phyloP scores from a whole-genome alignment of 2,113 vertebrate species.

The Peromyscus leucopus region DNA sequence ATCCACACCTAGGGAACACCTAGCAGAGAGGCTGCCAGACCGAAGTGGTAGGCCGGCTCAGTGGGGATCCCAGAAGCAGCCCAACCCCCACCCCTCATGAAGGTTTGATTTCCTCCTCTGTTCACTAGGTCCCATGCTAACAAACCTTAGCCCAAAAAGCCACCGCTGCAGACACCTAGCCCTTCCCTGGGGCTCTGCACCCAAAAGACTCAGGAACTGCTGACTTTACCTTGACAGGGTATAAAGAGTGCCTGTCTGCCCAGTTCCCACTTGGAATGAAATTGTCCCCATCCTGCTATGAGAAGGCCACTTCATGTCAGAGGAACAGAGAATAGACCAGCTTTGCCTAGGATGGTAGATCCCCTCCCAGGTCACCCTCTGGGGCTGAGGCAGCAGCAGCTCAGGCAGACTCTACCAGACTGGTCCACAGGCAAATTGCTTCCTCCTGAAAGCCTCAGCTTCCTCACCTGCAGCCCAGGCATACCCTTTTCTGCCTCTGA shows the following conservation, averaged over 20 bases:
- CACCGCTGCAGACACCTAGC: too few species aligned
- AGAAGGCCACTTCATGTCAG: not conserved
- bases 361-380: not conserved
- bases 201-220: rapidly evolving
- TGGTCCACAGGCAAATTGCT: not conserved
- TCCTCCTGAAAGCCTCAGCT: too few species aligned
- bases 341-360: too few species aligned
- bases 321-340: not conserved
- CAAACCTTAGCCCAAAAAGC: not conserved
- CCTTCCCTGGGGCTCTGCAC: not conserved
- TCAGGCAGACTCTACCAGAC: not conserved
- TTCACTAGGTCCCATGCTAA: too few species aligned
- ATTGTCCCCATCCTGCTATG: not conserved
- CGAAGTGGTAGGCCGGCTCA: not conserved
- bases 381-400: not conserved
- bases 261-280: not conserved
- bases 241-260: not conserved
- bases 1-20: not conserved
- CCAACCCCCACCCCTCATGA: too few species aligned
- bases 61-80: not conserved
- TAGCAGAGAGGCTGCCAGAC: not conserved
- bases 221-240: not conserved
- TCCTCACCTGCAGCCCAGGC: not conserved
- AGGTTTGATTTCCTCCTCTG: not conserved
- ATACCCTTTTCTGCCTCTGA: not conserved